These are phyloP conservation scores for Gasteruption jaculator DNA, from an alignment of 2,888 invertebrate species.

Conservation along the genomic window DNA sequence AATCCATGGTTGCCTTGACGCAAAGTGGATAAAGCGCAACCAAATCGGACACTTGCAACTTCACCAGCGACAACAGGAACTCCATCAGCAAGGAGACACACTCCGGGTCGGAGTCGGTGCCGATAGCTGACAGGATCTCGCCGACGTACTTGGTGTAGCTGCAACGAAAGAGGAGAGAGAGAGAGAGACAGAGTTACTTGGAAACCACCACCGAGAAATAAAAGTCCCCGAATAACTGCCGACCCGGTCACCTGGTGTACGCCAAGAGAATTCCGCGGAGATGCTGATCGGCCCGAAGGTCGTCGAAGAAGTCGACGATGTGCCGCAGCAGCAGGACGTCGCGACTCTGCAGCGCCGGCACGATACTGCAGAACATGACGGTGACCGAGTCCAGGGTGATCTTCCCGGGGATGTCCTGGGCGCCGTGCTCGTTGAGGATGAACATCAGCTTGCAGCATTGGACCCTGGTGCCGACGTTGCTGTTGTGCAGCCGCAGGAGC, in stretches of 20 bases:
- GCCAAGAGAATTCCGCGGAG: constrained; percentile 38
- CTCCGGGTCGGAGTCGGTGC: constrained; percentile 48
- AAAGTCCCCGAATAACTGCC: too few species aligned
- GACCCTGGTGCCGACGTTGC: constrained; percentile 50
- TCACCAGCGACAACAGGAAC: constrained; percentile 53
- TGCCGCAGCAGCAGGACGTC: constrained; percentile 54
- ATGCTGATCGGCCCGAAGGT: constrained; percentile 49
- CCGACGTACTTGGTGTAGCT: constrained; percentile 49
- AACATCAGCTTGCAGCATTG: constrained; percentile 57
- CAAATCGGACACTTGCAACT: constrained; percentile 49
- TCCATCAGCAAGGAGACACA: constrained; percentile 54
- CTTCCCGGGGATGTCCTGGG: constrained; percentile 53
- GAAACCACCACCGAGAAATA: too few species aligned
- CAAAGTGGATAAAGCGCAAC: constrained; percentile 48
- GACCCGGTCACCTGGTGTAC: constrained; percentile 42
- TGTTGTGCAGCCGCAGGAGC: constrained; percentile 58
- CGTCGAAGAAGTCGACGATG: constrained; percentile 56
- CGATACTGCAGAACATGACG: constrained; percentile 53
- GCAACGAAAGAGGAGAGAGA: constrained; percentile 16
- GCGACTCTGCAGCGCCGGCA: constrained; percentile 50
- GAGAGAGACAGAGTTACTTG: too few species aligned
- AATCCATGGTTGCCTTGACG: constrained; percentile 51
- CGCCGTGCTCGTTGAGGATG: constrained; percentile 54
- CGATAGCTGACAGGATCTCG: constrained; percentile 45
- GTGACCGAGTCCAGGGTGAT: constrained; percentile 53